Percentiles rank a stretch among this genome's conserved stretches.
Conservation (phyloP, 2,888 invertebrate species). For the Dastarcus helophoroides region DNA sequence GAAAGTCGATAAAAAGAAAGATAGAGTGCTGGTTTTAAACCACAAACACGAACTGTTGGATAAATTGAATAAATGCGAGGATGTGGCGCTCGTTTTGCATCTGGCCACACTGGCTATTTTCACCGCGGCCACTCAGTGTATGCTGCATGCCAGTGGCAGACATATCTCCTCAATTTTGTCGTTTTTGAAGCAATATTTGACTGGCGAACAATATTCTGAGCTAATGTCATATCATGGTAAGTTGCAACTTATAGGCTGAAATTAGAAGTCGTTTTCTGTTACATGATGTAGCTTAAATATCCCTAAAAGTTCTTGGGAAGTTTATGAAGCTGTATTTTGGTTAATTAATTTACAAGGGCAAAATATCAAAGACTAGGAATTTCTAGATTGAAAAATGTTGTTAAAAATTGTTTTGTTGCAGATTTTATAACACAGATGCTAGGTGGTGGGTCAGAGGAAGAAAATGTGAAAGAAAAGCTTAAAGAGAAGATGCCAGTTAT, state of each 20-base stretch:
- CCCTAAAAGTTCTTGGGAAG: no score
- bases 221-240: conserved; percentile 71
- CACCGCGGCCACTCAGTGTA: conserved; percentile 65
- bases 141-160: conserved; percentile 87
- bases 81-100: conserved; percentile 70
- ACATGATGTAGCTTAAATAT: not conserved
- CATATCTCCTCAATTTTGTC: conserved; percentile 74
- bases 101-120: conserved; percentile 68
- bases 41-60: conserved; percentile 73
- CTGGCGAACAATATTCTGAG: conserved; percentile 49
- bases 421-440: conserved; percentile 55
- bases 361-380: no score
- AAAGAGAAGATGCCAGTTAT: conserved; percentile 39
- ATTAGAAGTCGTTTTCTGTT: not conserved
- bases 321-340: not conserved
- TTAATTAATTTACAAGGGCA: not conserved
- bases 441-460: conserved; percentile 42
- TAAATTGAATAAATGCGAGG: conserved; percentile 61
- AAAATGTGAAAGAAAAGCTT: conserved; percentile 39
- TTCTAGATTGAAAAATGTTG: no score
- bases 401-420: no score
- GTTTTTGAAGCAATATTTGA: conserved; percentile 59
- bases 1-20: conserved; percentile 84
- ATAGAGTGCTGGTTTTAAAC: conserved; percentile 60
- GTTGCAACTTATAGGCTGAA: conserved; percentile 16